Evolutionary conservation across 53 echinoderm and acorn worm genomes (phyloP), one percentile per base, ranked within the genome.

Genomic region (Patiria pectinifera): DNA sequence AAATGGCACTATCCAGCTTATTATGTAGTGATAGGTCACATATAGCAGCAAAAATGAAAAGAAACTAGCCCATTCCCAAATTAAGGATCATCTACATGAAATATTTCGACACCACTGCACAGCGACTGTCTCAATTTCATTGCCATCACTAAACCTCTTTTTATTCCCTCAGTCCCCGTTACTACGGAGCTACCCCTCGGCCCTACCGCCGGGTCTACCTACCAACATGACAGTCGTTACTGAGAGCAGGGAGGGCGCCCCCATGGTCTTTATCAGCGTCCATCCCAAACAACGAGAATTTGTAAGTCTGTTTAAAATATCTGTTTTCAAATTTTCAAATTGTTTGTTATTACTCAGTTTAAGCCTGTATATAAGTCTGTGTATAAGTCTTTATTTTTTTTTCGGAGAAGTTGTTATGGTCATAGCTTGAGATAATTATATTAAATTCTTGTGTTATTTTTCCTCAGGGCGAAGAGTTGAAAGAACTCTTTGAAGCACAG

Each of bases 241-340:
- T 21, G 95, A 94, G 69, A 89, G 92, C 85, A 86, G 97, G 70
- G 95, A 92, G 81, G 94, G 95, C 18, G 92, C 93, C 58, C 95
- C 97, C 3, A 75, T 97, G 92, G 96, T 98, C 43, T 93, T 96
- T 45, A 96, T 98, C 70, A 95, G 96, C 91, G 88, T 79, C 48
- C 99, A 98, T 89, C 96, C 95, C 44, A 94, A 93, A 26, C 99
- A 98, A 49, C 83, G 86, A 25, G 93, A 92, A n/a, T 98, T 92
- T 95, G 99, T 98, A 94, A 98, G 98, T 98, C 46, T 11, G 22
- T 10, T 15, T 22, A 25, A n/a, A 45, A 35, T 35, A 35, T 35
- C 35, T 35, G 35, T 35, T 35, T 35, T 35, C 35, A 35, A 35
- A 35, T 35, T 35, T 35, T 35, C 35, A 35, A 35, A 35, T 35